Percentiles rank a stretch among this genome's conserved stretches.
These are phyloP conservation scores for Fregetta grallaria DNA, from an alignment of 2,113 vertebrate genomes.

Conservation along the genomic window DNA sequence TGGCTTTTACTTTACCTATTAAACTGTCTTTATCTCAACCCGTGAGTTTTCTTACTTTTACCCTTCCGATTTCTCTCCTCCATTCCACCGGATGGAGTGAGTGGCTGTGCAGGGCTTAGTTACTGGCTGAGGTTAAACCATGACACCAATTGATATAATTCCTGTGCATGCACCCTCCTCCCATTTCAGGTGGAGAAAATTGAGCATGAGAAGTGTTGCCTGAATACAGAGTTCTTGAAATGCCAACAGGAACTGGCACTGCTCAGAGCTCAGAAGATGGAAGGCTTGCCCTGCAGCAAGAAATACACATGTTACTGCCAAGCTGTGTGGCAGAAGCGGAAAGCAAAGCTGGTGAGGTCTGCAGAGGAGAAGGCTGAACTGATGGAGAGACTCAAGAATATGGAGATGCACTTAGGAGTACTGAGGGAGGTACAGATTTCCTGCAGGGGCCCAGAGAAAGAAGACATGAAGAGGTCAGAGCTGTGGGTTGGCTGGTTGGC, in stretches of 20 bases:
- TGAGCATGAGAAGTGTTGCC: constrained; percentile 54
- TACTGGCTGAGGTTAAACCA: background rate
- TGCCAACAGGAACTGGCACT: constrained; percentile 53
- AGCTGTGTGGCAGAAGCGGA: constrained; percentile 55
- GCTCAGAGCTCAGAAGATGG: constrained; percentile 34
- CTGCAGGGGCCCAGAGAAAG: constrained; percentile 49
- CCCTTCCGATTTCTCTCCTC: background rate
- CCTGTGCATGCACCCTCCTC: background rate
- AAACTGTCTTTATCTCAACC: background rate
- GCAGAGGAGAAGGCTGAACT: constrained; percentile 55
- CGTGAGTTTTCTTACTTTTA: background rate
- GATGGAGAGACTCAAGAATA: constrained; percentile 32
- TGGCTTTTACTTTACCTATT: background rate
- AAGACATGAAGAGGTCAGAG: constrained; percentile 49
- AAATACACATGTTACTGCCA: constrained; percentile 61
- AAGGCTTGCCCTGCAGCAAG: constrained; percentile 67
- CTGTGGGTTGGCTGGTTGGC: background rate
- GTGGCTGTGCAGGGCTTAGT: background rate
- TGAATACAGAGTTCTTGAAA: constrained; percentile 66
- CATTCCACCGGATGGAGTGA: background rate
- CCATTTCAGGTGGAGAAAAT: constrained; percentile 59
- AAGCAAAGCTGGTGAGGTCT: constrained; percentile 55
- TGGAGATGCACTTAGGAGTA: constrained; percentile 11
- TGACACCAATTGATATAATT: background rate
- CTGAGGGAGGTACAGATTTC: constrained; percentile 50